Percentiles rank a stretch among this genome's conserved stretches.
Conservation (phyloP, 2,888 invertebrate genomes). For the Cinara cedri region DNA sequence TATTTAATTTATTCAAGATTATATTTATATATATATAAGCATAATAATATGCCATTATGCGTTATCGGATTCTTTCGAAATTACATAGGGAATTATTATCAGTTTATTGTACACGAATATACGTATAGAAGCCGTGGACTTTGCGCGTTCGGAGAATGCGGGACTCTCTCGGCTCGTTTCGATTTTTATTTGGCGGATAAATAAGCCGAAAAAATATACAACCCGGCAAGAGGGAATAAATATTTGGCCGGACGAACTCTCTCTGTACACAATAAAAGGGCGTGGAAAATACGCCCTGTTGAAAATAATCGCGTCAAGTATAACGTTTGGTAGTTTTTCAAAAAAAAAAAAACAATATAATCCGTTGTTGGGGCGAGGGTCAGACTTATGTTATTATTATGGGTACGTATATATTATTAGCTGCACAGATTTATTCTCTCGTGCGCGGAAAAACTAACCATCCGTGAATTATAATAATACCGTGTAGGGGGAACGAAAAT, state of each 20-base stretch:
- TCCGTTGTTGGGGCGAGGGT: slow-evolving; percentile 25
- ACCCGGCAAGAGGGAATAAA: not conserved
- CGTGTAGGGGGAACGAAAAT: not conserved
- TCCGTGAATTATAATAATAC: slow-evolving; percentile 23
- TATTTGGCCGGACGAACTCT: not conserved
- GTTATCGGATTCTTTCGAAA: too few species aligned
- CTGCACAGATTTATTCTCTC: not conserved
- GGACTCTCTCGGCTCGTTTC: too few species aligned
- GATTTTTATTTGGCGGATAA: too few species aligned
- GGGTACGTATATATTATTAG: not conserved
- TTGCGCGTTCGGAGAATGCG: too few species aligned
- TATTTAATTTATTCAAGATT: too few species aligned
- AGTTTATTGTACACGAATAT: too few species aligned
- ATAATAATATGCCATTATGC: too few species aligned
- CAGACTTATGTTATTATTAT: not conserved
- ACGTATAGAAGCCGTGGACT: too few species aligned
- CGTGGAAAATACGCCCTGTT: slow-evolving; percentile 9
- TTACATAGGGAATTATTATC: too few species aligned
- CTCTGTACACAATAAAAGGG: not conserved
- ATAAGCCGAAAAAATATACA: too few species aligned
- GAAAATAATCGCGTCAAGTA: slow-evolving; percentile 14
- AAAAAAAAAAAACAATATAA: slow-evolving; percentile 12
- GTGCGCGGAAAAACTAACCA: not conserved
- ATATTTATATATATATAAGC: too few species aligned
- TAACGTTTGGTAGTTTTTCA: not conserved